Conservation (phyloP, 2,113 vertebrate species). For the Fregetta grallaria region DNA sequence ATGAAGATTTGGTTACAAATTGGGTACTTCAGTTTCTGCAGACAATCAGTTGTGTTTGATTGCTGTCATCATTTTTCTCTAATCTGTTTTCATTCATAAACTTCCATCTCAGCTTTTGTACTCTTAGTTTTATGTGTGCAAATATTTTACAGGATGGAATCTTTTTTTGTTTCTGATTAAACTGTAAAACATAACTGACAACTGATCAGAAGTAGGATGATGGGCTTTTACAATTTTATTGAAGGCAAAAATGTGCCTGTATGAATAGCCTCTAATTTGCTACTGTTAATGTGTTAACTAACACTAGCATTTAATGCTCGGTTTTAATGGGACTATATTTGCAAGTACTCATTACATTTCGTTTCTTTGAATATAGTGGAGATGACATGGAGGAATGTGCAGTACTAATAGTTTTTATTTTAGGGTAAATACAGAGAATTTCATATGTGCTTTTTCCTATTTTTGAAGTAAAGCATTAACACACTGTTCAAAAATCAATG, state of each 20-base stretch:
- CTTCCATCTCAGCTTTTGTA: constrained; percentile 22
- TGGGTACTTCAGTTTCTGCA: constrained; percentile 45
- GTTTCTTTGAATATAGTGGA: constrained; percentile 8
- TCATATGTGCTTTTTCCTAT: background rate
- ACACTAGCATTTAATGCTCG: background rate
- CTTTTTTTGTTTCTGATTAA: background rate
- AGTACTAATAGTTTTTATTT: constrained; percentile 21
- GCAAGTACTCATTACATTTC: background rate
- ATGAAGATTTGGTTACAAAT: background rate
- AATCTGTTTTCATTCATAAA: background rate
- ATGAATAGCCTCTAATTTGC: constrained; percentile 8
- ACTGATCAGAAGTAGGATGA: background rate
- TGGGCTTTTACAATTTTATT: constrained; percentile 19
- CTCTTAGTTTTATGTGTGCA: background rate
- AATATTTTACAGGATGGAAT: constrained; percentile 9
- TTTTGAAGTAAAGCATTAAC: constrained; percentile 6
- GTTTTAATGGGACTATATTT: constrained; percentile 13
- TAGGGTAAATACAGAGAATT: constrained; percentile 6
- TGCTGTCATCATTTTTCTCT: background rate
- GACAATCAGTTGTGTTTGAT: constrained; percentile 27
- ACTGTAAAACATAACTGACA: constrained; percentile 23
- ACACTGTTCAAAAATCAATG: background rate
- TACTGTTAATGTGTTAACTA: background rate
- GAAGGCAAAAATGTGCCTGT: constrained; percentile 15
- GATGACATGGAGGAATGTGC: background rate